Evolutionary conservation across 1,140 invertebrate species (phyloP).

Genomic region (Cydia amplana): DNA sequence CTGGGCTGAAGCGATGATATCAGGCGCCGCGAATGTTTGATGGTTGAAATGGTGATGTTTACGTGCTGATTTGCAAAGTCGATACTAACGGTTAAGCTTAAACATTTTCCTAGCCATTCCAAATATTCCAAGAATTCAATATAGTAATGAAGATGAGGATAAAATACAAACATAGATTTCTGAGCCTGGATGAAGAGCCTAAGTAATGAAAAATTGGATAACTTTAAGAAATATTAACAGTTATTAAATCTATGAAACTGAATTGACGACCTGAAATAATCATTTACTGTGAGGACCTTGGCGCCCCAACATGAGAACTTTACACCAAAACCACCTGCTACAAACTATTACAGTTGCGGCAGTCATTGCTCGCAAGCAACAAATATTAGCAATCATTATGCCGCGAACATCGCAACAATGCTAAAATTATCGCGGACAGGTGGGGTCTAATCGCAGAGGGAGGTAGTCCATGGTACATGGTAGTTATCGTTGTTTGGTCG

Average conservation of each 20-base stretch:
- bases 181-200: too few relatives aligned
- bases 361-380: not conserved
- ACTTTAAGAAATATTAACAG: too few relatives aligned
- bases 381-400: not conserved
- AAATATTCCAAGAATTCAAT: not conserved
- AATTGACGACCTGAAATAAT: too few relatives aligned
- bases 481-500: slow-evolving; percentile 12
- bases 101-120: not conserved
- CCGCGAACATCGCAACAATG: slow-evolving; percentile 8
- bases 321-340: not conserved
- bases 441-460: too few relatives aligned
- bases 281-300: too few relatives aligned
- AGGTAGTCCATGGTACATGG: slow-evolving; percentile 3
- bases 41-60: slow-evolving; percentile 1
- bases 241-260: too few relatives aligned
- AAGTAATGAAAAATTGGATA: too few relatives aligned
- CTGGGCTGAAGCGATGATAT: slow-evolving; percentile 1
- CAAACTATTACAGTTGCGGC: not conserved
- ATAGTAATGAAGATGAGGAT: too few relatives aligned
- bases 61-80: slow-evolving; percentile 4
- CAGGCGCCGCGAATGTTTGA: not conserved
- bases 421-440: slow-evolving; percentile 12
- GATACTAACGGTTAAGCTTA: not conserved
- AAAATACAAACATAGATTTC: too few relatives aligned
- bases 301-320: not conserved